Conservation (phyloP, 2,888 invertebrate species). For the Sepioteuthis lessoniana region DNA sequence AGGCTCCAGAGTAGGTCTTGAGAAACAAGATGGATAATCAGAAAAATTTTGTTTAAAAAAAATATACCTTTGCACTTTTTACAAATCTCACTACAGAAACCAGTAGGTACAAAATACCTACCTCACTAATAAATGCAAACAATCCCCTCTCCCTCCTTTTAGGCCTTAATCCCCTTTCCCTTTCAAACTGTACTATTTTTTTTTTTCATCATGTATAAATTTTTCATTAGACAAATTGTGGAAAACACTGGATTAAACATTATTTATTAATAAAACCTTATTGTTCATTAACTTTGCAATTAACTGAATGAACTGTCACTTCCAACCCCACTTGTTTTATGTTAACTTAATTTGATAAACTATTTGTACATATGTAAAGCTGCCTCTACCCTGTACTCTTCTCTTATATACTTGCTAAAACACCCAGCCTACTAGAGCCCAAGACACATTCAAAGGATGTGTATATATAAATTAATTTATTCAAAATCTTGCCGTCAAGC, state of each 20-base stretch:
- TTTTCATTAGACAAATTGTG: background rate
- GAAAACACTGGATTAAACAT: background rate
- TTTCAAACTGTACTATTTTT: background rate
- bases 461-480: slow-evolving; percentile 44
- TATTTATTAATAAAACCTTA: background rate
- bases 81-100: too few species aligned
- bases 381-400: background rate
- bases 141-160: background rate
- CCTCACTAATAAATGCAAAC: background rate
- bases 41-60: background rate
- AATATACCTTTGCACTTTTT: too few species aligned
- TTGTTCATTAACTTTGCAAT: background rate
- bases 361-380: slow-evolving; percentile 6
- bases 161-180: background rate
- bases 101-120: background rate
- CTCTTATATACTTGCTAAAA: background rate
- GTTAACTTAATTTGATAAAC: background rate
- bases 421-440: background rate
- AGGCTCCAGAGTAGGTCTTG: background rate
- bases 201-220: background rate
- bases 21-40: background rate
- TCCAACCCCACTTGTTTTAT: background rate
- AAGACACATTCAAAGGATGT: background rate
- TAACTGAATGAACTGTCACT: background rate
- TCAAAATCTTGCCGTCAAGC: background rate